These are phyloP conservation scores for Parauchenoglanis ngamensis DNA, from an alignment of 2,797 vertebrate species.

Conservation along the genomic window DNA sequence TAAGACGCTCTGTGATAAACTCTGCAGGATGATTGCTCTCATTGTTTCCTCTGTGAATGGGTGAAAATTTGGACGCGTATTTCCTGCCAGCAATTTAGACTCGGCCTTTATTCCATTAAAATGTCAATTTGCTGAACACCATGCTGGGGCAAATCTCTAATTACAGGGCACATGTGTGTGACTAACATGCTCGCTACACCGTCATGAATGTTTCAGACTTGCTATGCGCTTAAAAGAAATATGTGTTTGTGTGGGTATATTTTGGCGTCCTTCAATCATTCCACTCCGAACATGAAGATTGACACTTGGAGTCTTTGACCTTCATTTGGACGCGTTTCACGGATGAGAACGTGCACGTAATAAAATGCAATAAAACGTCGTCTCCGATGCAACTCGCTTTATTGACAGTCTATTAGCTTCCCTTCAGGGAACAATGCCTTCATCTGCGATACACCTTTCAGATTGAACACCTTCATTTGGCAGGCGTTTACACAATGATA, in stretches of 20 bases:
- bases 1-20: conserved; percentile 5
- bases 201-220: neutral
- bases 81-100: conserved; percentile 16
- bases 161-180: conserved; percentile 31
- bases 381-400: conserved; percentile 22
- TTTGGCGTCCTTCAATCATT: neutral
- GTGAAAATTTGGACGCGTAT: neutral
- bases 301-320: neutral
- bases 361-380: conserved; percentile 27
- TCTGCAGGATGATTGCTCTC: conserved; percentile 2
- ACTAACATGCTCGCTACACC: neutral
- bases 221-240: neutral
- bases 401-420: conserved; percentile 29
- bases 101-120: conserved; percentile 44
- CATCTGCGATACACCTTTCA: conserved; percentile 1
- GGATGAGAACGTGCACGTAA: conserved; percentile 13
- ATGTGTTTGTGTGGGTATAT: neutral
- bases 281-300: conserved; percentile 16
- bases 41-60: conserved; percentile 27
- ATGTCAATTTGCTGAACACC: conserved; percentile 43
- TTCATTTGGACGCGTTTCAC: conserved; percentile 5
- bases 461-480: neutral
- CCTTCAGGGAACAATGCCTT: conserved; percentile 10
- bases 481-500: neutral
- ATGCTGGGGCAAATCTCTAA: conserved; percentile 11